Evolutionary conservation across 2,113 vertebrate species (phyloP).

Genomic region (Pygoscelis adeliae): DNA sequence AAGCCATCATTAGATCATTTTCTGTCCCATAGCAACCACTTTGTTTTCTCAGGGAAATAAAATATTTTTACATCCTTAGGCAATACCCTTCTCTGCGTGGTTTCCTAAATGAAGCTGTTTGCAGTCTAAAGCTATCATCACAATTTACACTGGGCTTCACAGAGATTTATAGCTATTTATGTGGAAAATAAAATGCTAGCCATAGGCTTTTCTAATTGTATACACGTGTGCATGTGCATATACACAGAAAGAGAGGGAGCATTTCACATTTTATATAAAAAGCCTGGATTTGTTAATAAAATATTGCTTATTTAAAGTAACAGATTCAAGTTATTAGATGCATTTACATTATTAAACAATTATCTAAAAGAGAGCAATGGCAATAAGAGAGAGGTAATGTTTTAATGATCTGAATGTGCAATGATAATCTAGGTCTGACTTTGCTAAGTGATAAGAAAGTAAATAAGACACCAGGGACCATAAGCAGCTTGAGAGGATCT

Average conservation of each 20-base stretch:
- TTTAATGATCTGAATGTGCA: neutral
- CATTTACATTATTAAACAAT: neutral
- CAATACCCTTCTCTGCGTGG: conserved; percentile 14
- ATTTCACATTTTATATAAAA: neutral
- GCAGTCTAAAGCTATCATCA: neutral
- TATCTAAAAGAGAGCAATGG: neutral
- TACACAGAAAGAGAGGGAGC: neutral
- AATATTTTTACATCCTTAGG: conserved; percentile 41
- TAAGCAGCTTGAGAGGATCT: neutral
- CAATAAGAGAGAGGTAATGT: neutral
- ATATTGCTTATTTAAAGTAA: neutral
- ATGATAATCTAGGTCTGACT: neutral
- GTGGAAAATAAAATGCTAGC: neutral
- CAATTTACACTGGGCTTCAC: neutral
- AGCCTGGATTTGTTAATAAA: neutral
- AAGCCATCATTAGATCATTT: conserved; percentile 23
- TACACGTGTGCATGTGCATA: neutral
- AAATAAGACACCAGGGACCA: neutral
- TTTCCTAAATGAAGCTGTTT: conserved; percentile 37
- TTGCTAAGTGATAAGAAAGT: neutral
- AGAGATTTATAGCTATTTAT: neutral
- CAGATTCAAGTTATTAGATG: neutral
- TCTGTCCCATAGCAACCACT: conserved; percentile 47
- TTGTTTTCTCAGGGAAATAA: conserved; percentile 44
- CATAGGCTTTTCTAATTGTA: neutral